These are phyloP conservation scores for Leontopithecus rosalia DNA, from an alignment of 2,797 vertebrate genomes.

Conservation along the genomic window DNA sequence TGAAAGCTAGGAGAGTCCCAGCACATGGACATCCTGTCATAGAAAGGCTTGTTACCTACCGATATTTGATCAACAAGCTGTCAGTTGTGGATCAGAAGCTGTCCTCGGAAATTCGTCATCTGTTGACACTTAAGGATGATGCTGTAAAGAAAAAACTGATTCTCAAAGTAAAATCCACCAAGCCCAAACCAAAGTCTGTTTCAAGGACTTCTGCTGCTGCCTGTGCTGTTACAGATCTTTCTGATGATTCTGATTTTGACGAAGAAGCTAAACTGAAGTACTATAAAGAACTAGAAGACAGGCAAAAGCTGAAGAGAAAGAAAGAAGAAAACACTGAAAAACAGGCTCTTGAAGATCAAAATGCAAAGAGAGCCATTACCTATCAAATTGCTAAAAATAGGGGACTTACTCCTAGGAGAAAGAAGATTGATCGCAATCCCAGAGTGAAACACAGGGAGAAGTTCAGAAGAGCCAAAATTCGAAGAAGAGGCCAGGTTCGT, in stretches of 20 bases:
- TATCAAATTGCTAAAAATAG: slow-evolving; percentile 99
- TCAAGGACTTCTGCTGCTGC: not conserved
- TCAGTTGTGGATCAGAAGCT: slow-evolving; percentile 88
- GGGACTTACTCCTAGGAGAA: slow-evolving; percentile 96
- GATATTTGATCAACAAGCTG: slow-evolving; percentile 94
- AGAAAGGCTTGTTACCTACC: slow-evolving; percentile 93
- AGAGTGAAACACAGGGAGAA: slow-evolving; percentile 97
- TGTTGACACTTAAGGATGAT: slow-evolving; percentile 84
- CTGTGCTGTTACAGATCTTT: not conserved
- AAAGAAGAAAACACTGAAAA: slow-evolving; percentile 69
- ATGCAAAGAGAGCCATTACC: slow-evolving; percentile 94
- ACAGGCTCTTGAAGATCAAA: slow-evolving; percentile 78
- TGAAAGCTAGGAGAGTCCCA: slow-evolving; percentile 93
- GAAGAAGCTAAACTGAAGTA: slow-evolving; percentile 90
- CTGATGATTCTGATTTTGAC: slow-evolving; percentile 84
- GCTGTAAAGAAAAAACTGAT: slow-evolving; percentile 48
- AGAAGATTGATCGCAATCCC: slow-evolving; percentile 97
- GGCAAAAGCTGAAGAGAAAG: slow-evolving; percentile 90
- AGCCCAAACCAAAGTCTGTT: slow-evolving; percentile 68
- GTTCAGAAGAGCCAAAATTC: slow-evolving; percentile 94
- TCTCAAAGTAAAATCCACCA: slow-evolving; percentile 78
- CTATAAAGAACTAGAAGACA: slow-evolving; percentile 88
- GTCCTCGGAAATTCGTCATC: slow-evolving; percentile 86
- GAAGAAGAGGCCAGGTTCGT: slow-evolving; percentile 95
- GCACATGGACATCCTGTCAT: slow-evolving; percentile 95